phyloP scores from a whole-genome alignment of 2,113 vertebrate species.

The Phylloscopus whistleri region DNA sequence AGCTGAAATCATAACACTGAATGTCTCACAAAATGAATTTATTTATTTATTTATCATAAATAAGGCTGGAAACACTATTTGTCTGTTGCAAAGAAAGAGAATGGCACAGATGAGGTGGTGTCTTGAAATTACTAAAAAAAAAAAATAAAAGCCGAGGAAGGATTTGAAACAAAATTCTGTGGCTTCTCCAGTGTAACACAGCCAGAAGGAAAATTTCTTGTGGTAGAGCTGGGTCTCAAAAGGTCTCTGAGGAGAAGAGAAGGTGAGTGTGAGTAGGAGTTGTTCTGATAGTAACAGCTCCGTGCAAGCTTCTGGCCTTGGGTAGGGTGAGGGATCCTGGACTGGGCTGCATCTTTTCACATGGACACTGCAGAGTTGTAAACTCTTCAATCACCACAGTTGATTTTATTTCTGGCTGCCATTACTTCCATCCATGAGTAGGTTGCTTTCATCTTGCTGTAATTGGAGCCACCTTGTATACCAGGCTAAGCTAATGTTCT shows the following conservation, averaged over 20 bases:
- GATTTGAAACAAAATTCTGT: not conserved
- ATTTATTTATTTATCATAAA: not conserved
- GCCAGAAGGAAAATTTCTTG: no score
- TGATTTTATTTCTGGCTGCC: not conserved
- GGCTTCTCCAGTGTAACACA: not conserved
- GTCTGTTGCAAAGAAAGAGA: not conserved
- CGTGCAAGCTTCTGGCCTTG: not conserved
- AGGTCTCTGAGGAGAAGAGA: not conserved
- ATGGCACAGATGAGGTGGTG: not conserved
- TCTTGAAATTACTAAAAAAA: not conserved
- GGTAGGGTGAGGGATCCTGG: not conserved
- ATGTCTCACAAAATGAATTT: not conserved
- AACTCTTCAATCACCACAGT: fast-evolving
- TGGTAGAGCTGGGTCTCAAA: not conserved
- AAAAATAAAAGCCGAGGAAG: not conserved
- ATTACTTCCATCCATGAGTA: fast-evolving
- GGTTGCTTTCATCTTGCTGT: not conserved
- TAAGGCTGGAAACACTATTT: not conserved
- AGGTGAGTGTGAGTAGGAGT: not conserved
- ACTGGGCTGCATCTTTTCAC: not conserved
- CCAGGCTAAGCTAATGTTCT: not conserved
- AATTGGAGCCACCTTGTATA: not conserved
- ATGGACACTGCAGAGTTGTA: fast-evolving
- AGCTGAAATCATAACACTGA: not conserved
- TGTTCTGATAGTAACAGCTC: not conserved